phyloP scores from a whole-genome alignment of 1,140 invertebrate species.

The Drosophila lacteicornis region DNA sequence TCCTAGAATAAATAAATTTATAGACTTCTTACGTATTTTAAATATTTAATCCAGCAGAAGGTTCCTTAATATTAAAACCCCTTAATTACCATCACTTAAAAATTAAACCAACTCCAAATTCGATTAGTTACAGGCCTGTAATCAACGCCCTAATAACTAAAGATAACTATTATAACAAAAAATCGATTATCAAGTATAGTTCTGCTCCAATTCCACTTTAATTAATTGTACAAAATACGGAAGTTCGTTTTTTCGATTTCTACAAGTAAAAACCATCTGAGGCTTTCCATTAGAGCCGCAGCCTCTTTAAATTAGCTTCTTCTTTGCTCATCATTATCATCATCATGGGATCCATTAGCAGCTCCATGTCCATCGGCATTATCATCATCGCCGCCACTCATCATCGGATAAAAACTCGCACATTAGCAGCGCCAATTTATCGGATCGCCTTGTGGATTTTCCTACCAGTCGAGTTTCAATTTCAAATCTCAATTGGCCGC shows the following conservation, averaged over 20 bases:
- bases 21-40: no score
- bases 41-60: no score
- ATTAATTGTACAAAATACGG: constrained; percentile 13
- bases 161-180: not conserved
- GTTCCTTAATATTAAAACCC: not conserved
- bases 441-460: constrained; percentile 27
- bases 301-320: constrained; percentile 23
- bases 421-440: constrained; percentile 61
- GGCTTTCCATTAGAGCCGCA: constrained; percentile 22
- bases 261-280: not conserved
- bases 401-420: constrained; percentile 30
- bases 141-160: not conserved
- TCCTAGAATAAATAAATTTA: no score
- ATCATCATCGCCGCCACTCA: constrained; percentile 24
- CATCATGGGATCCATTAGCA: constrained; percentile 39
- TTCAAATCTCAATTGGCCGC: constrained; percentile 69
- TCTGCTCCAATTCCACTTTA: constrained; percentile 32
- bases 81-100: not conserved
- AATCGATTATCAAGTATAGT: constrained; percentile 17
- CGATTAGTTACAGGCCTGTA: not conserved
- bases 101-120: constrained; percentile 7
- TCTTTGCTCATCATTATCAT: constrained; percentile 23
- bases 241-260: constrained; percentile 12
- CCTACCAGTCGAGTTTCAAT: constrained; percentile 62
- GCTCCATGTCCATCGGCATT: constrained; percentile 12